Evolutionary conservation across 1,140 invertebrate genomes (phyloP).

Genomic region (Globodera ellingtonae): DNA sequence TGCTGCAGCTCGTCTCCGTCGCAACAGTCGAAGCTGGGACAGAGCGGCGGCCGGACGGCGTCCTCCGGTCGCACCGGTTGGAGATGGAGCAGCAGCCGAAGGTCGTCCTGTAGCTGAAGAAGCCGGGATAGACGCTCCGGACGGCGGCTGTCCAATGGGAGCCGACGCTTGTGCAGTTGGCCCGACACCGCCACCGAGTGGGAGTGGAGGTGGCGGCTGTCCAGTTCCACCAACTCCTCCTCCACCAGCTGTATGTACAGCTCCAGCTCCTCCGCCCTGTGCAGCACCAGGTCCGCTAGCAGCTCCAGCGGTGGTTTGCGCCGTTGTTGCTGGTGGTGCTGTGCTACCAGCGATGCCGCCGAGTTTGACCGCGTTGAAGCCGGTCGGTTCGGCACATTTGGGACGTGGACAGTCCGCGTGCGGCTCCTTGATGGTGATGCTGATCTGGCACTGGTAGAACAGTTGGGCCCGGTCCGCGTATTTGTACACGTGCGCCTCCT

Average conservation of each 20-base stretch:
- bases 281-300: slow-evolving; percentile 21
- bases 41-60: slow-evolving; percentile 33
- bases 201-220: slow-evolving; percentile 34
- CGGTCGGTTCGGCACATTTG: slow-evolving; percentile 59
- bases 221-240: slow-evolving; percentile 34
- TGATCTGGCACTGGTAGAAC: slow-evolving; percentile 66
- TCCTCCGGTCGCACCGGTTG: background rate
- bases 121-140: background rate
- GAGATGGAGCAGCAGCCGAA: slow-evolving; percentile 35
- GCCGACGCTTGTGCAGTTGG: slow-evolving; percentile 9
- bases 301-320: slow-evolving; percentile 14
- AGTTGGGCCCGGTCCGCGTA: slow-evolving; percentile 64
- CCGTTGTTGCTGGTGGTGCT: background rate
- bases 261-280: slow-evolving; percentile 31
- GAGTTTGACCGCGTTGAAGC: slow-evolving; percentile 60
- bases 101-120: background rate
- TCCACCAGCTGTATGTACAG: slow-evolving; percentile 12
- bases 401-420: slow-evolving; percentile 61
- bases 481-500: slow-evolving; percentile 66
- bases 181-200: slow-evolving; percentile 25
- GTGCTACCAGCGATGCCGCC: slow-evolving; percentile 22
- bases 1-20: slow-evolving; percentile 52
- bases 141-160: slow-evolving; percentile 7
- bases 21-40: slow-evolving; percentile 57
- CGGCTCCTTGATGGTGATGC: slow-evolving; percentile 65